Evolutionary conservation across 2,113 vertebrate species (phyloP).

Genomic region (Zosterops hypoxanthus): DNA sequence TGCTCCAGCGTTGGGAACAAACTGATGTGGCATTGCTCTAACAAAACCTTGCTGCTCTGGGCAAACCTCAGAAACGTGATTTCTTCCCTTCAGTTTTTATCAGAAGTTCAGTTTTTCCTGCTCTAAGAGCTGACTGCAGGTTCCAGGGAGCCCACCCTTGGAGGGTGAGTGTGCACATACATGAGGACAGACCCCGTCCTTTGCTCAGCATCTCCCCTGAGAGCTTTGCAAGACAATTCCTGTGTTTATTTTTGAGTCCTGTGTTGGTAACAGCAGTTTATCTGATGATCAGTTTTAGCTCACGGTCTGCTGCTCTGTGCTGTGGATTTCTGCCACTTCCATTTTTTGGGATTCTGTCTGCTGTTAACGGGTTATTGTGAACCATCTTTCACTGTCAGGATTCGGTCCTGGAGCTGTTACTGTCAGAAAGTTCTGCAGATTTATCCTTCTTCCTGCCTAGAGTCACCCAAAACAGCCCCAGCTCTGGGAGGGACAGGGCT

Average conservation of each 20-base stretch:
- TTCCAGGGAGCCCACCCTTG: background rate
- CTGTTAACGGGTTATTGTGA: background rate
- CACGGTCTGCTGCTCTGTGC: background rate
- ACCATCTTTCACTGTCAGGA: slow-evolving; percentile 27
- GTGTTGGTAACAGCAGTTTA: background rate
- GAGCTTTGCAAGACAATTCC: background rate
- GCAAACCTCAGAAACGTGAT: background rate
- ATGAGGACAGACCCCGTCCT: background rate
- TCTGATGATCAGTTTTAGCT: slow-evolving; percentile 14
- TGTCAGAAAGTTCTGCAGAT: background rate
- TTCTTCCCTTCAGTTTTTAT: background rate
- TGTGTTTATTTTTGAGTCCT: background rate
- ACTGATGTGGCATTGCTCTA: background rate
- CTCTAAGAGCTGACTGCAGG: background rate
- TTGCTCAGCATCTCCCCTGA: background rate
- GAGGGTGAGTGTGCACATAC: background rate
- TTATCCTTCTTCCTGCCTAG: background rate
- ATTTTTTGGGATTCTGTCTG: slow-evolving; percentile 26
- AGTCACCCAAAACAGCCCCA: background rate
- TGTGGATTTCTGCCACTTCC: slow-evolving; percentile 22
- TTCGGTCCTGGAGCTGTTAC: background rate
- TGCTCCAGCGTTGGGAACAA: background rate
- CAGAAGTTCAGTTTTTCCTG: background rate
- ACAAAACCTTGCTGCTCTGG: background rate
- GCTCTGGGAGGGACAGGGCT: background rate